phyloP scores from a whole-genome alignment of 35 echinoderm and acorn worm genomes.

The Apostichopus japonicus region DNA sequence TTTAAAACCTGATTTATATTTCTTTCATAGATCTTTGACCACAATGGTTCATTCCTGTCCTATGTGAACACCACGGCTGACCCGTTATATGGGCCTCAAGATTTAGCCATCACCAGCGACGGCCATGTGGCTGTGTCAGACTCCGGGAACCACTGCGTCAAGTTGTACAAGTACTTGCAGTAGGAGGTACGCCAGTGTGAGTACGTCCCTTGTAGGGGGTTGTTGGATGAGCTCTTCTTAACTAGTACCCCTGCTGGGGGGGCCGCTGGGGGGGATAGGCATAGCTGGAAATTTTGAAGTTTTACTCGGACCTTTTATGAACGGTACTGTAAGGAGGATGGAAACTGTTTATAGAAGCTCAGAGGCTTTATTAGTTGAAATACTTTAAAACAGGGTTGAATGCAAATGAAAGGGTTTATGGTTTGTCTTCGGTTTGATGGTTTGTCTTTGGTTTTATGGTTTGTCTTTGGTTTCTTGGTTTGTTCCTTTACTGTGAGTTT shows the following conservation, averaged over 20 bases:
- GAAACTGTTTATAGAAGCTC: too few relatives aligned
- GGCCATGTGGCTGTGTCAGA: constrained; percentile 94
- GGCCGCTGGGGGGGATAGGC: constrained; percentile 40
- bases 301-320: background rate
- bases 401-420: too few relatives aligned
- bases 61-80: constrained; percentile 97
- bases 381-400: too few relatives aligned
- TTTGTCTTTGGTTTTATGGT: too few relatives aligned
- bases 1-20: background rate
- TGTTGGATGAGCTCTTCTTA: constrained; percentile 74
- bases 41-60: constrained; percentile 87
- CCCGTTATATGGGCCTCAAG: constrained; percentile 94
- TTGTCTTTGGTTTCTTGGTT: too few relatives aligned
- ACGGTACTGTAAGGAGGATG: too few relatives aligned
- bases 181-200: constrained; percentile 98
- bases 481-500: too few relatives aligned
- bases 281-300: constrained; percentile 51
- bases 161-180: constrained; percentile 99
- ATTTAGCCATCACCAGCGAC: constrained; percentile 86
- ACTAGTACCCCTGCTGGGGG: constrained; percentile 43
- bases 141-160: constrained; percentile 98
- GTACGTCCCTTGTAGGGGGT: constrained; percentile 96
- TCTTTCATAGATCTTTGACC: constrained; percentile 82
- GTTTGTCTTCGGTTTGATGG: too few relatives aligned
- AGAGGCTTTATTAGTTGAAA: too few relatives aligned